Conservation (phyloP, 2,888 invertebrate species). For the Polietes domitor region DNA sequence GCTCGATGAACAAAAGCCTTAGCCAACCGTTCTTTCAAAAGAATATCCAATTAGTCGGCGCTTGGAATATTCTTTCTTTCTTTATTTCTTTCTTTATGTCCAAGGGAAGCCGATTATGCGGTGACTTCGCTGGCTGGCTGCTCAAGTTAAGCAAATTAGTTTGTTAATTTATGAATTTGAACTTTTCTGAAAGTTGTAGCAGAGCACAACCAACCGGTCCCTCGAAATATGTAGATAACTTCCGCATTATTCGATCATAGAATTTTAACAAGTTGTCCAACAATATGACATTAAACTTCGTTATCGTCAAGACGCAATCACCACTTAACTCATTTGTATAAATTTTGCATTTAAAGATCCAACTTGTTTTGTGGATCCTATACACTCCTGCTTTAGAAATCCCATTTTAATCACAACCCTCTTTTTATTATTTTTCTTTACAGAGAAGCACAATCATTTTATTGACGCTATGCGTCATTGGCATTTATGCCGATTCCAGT, state of each 20-base stretch:
- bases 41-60: not conserved
- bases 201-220: not conserved
- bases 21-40: not conserved
- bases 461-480: conserved; percentile 77
- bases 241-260: not conserved
- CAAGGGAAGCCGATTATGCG: too few relatives aligned
- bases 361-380: not conserved
- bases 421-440: conserved; percentile 49
- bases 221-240: not conserved
- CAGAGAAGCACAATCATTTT: conserved; percentile 79
- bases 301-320: not conserved
- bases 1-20: not conserved
- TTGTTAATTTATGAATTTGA: not conserved
- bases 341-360: not conserved
- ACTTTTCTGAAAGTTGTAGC: not conserved
- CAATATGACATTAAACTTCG: not conserved
- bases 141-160: not conserved
- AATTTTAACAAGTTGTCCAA: not conserved
- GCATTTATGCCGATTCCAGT: conserved; percentile 72
- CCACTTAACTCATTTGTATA: not conserved
- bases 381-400: too few relatives aligned
- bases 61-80: not conserved
- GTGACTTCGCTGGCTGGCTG: too few relatives aligned
- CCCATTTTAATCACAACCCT: not conserved
- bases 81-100: not conserved